Evolutionary conservation across 2,888 invertebrate genomes (phyloP), one percentile per base, ranked within the genome.

Genomic region (Andrena praecox): DNA sequence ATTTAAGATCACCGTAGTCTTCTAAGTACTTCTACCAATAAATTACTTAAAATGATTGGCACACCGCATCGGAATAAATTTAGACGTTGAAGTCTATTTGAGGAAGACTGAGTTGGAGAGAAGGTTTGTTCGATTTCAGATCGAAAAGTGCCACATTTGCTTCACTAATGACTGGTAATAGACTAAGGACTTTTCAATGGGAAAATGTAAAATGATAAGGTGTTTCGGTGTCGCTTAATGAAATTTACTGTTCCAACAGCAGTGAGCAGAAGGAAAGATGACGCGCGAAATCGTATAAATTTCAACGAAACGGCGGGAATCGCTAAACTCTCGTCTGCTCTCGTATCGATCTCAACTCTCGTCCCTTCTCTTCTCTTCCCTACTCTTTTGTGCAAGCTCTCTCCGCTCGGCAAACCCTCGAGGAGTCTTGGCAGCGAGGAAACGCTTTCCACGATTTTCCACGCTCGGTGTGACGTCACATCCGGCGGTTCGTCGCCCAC

Each of bases 371-470:
- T 70, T 63, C 81, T 76, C 85, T 71, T 48, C 68, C 24, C 82
- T 73, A 29, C 80, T 86, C 78, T 82, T 85, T 80, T 85, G 80
- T 88, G 75, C 81, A 35, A 67, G 81, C 71, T 77, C 78, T 80
- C 75, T 63, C 69, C 69, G 78, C 76, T 75, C 73, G 81, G 67
- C 71, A 79, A 81, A 80, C 82, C 82, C 82, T 83, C 80, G 67
- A 74, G 72, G 73, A 82, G 59, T 75, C 81, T 74, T 78, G 74
- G 66, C 75, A 63, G 75, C 82, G 82, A 81, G 84, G 62, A 80
- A 87, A 89, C 82, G 83, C 82, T 90, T 86, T 88, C 85, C 85
- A 78, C 83, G 84, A 89, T 87, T 89, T 89, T 89, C 84, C 87
- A 77, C 84, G 78, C 84, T 83, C 75, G 62, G 42, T n/a, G 78